Evolutionary conservation across 2,888 invertebrate genomes (phyloP).

Genomic region (Thalpophila matura): DNA sequence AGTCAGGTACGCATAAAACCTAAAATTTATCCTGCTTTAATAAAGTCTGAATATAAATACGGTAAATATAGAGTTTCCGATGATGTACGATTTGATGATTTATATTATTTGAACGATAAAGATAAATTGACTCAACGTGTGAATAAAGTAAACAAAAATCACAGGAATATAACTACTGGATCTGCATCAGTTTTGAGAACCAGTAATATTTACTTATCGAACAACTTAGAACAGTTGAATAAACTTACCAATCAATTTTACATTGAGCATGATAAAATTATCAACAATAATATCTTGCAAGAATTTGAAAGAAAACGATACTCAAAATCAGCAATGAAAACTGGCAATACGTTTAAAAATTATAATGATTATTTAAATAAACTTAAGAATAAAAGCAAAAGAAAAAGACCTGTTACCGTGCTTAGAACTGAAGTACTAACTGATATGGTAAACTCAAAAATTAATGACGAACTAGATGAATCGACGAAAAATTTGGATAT

Average conservation of each 20-base stretch:
- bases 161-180: background rate
- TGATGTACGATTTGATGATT: background rate
- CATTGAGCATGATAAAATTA: background rate
- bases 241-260: background rate
- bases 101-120: background rate
- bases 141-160: background rate
- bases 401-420: background rate
- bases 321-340: background rate
- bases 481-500: background rate
- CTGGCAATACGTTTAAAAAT: background rate
- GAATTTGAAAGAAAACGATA: background rate
- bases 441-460: background rate
- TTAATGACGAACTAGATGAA: background rate
- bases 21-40: constrained; percentile 16
- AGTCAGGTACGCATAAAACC: constrained; percentile 9
- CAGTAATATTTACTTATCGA: background rate
- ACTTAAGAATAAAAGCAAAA: background rate
- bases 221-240: background rate
- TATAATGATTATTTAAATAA: background rate
- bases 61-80: background rate
- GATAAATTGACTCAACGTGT: background rate
- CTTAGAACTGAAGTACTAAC: background rate
- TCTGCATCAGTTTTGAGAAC: background rate
- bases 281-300: background rate
- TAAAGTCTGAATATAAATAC: background rate